phyloP scores from a whole-genome alignment of 2,888 invertebrate species.

The Gnatocerus cornutus region DNA sequence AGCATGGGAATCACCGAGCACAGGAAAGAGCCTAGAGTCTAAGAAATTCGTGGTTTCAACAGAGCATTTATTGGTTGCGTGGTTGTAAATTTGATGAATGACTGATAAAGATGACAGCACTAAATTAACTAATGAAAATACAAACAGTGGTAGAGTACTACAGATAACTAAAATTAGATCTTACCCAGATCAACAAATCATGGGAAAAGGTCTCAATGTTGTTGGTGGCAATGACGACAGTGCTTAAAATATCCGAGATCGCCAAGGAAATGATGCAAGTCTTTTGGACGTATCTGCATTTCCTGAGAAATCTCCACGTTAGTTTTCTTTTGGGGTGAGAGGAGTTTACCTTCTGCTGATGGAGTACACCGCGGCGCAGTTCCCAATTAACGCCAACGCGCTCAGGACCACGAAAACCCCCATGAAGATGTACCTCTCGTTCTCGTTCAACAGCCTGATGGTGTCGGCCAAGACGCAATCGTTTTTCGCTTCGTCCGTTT shows the following conservation, averaged over 20 bases:
- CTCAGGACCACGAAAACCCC: conserved; percentile 29
- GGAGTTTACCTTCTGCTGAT: conserved; percentile 58
- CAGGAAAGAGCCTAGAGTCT: conserved; percentile 71
- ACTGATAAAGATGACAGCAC: too few relatives aligned
- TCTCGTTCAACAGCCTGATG: conserved; percentile 14
- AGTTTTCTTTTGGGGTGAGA: not conserved
- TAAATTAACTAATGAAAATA: too few relatives aligned
- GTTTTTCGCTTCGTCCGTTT: not conserved
- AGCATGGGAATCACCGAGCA: conserved; percentile 73
- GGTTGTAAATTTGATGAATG: not conserved
- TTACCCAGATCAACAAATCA: conserved; percentile 66
- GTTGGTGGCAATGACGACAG: conserved; percentile 62
- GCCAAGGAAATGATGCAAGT: conserved; percentile 72
- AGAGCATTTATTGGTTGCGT: not conserved
- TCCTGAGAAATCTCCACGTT: conserved; percentile 64
- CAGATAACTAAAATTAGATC: conserved; percentile 15
- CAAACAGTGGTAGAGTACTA: too few relatives aligned
- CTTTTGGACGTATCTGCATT: conserved; percentile 73
- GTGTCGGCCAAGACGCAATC: conserved; percentile 13
- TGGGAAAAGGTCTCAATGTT: conserved; percentile 65
- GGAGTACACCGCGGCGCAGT: conserved; percentile 58
- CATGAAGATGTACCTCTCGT: conserved; percentile 32
- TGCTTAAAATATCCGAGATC: conserved; percentile 71
- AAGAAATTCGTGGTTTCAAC: conserved; percentile 16
- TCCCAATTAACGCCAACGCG: conserved; percentile 48